phyloP scores from a whole-genome alignment of 1,140 invertebrate genomes.

The Eumeta japonica region DNA sequence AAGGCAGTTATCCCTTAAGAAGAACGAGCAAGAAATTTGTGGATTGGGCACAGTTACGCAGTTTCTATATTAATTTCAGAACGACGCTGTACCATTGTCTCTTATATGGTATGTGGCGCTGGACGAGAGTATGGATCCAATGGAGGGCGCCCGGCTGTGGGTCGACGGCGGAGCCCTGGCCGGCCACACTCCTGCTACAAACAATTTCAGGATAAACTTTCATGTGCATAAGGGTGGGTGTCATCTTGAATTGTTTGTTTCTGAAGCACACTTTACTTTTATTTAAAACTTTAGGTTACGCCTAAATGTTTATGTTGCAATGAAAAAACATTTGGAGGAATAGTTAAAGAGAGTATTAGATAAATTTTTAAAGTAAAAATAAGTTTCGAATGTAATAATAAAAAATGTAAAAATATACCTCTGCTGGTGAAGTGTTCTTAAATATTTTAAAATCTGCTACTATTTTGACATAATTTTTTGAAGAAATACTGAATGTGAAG shows the following conservation, averaged over 20 bases:
- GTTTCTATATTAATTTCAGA: constrained; percentile 11
- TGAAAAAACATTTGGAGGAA: background rate
- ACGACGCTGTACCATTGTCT: constrained; percentile 57
- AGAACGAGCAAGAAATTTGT: too few species aligned
- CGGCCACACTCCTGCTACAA: constrained; percentile 75
- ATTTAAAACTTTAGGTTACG: background rate
- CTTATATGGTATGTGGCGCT: constrained; percentile 77
- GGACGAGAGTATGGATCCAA: constrained; percentile 66
- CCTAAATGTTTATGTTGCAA: too few species aligned
- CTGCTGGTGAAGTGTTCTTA: too few species aligned
- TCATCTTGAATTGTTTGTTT: too few species aligned
- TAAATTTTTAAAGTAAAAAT: constrained; percentile 16
- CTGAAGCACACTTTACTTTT: too few species aligned
- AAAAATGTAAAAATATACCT: too few species aligned
- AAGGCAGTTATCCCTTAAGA: too few species aligned
- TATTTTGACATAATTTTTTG: too few species aligned
- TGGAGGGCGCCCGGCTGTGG: constrained; percentile 61
- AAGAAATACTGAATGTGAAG: too few species aligned
- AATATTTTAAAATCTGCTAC: too few species aligned
- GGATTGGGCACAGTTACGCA: too few species aligned
- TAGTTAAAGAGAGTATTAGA: background rate
- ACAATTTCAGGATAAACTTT: constrained; percentile 67
- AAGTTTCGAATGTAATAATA: too few species aligned
- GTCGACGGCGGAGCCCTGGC: constrained; percentile 56
- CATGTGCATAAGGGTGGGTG: constrained; percentile 30